A percentile compares a stretch with the other conserved stretches of the same genome.
phyloP scores from a whole-genome alignment of 2,888 invertebrate genomes.

The Eilema sororculum region DNA sequence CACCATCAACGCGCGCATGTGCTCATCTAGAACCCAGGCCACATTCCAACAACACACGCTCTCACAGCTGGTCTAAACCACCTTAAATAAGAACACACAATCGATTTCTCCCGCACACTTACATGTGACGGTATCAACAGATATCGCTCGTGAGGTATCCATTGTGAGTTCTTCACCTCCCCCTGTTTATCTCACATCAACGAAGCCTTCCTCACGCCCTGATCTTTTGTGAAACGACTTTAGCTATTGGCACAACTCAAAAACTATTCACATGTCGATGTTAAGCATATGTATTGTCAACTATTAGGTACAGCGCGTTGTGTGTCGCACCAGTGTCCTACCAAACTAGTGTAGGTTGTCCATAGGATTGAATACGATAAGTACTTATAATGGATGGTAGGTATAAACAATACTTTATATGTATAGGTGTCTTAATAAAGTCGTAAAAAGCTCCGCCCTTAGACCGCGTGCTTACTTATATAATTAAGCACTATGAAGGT shows the following conservation, averaged over 20 bases:
- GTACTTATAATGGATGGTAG: slow-evolving; percentile 45
- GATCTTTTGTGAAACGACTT: slow-evolving; percentile 67
- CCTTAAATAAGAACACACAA: slow-evolving; percentile 67
- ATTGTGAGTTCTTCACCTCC: slow-evolving; percentile 79
- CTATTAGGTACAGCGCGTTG: slow-evolving; percentile 59
- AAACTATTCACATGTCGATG: slow-evolving; percentile 84
- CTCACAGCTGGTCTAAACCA: slow-evolving; percentile 50
- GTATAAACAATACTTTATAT: slow-evolving; percentile 54
- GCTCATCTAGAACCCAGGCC: slow-evolving; percentile 85
- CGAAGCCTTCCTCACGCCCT: slow-evolving; percentile 83
- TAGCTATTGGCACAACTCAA: slow-evolving; percentile 80
- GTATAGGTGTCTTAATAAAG: slow-evolving; percentile 56
- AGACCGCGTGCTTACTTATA: slow-evolving; percentile 61
- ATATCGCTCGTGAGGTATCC: slow-evolving; percentile 45
- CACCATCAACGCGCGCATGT: slow-evolving; percentile 85
- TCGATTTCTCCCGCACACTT: slow-evolving; percentile 50
- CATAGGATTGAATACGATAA: slow-evolving; percentile 52
- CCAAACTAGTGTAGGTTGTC: slow-evolving; percentile 51
- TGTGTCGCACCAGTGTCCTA: slow-evolving; percentile 79
- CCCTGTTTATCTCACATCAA: slow-evolving; percentile 83
- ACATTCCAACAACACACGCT: slow-evolving; percentile 72
- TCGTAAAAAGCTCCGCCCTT: slow-evolving; percentile 66
- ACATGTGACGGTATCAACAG: slow-evolving; percentile 13
- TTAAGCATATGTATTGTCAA: slow-evolving; percentile 72
- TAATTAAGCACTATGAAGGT: slow-evolving; percentile 44